Percentiles rank a stretch among this genome's conserved stretches.
These are phyloP conservation scores for Helobdella robusta DNA, from an alignment of 2,888 invertebrate genomes.

Conservation along the genomic window DNA sequence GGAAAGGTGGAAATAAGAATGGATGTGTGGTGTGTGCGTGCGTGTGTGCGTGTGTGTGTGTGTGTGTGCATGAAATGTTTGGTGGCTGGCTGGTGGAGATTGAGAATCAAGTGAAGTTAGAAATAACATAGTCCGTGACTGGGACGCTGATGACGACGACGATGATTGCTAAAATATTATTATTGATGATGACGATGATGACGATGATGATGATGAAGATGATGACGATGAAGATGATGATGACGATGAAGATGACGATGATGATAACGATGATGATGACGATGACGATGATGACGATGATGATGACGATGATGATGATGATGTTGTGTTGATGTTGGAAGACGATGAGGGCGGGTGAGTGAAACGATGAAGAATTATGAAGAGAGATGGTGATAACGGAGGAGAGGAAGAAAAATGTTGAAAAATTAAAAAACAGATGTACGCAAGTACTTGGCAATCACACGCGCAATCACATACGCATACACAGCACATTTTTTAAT, in stretches of 20 bases:
- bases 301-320: constrained; percentile 22
- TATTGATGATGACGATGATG: not conserved
- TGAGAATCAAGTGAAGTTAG: no score
- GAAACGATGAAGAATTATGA: not conserved
- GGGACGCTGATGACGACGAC: no score
- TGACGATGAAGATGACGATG: constrained; percentile 12
- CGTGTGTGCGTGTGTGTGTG: no score
- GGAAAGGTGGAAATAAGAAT: no score
- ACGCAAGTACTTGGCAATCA: no score
- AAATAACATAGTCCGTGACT: no score
- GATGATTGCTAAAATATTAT: no score
- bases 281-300: constrained; percentile 8
- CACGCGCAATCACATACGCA: no score
- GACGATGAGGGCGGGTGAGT: constrained; percentile 16
- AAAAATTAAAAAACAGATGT: not conserved
- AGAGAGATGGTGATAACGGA: not conserved
- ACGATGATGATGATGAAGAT: not conserved
- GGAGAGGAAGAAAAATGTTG: not conserved
- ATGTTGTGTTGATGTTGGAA: constrained; percentile 6
- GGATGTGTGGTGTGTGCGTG: no score
- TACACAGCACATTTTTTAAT: no score
- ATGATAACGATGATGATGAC: constrained; percentile 17
- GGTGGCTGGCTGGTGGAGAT: no score
- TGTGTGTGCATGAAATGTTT: no score
- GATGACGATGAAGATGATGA: constrained; percentile 11